Conservation (phyloP, 2,113 vertebrate genomes). For the Amphiprion ocellaris region DNA sequence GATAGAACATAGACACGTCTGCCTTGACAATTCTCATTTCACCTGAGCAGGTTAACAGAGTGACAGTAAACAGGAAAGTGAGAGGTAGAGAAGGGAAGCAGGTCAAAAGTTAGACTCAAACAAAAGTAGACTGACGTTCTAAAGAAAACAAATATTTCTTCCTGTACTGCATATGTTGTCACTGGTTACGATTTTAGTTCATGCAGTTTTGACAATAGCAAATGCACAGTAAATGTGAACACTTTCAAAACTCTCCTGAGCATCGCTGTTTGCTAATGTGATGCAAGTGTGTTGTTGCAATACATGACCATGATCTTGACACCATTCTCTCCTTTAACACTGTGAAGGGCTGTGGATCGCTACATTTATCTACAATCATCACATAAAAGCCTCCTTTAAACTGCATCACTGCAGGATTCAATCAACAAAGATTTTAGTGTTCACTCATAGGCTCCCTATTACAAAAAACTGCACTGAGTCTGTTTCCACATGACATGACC, state of each 20-base stretch:
- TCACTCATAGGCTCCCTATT: conserved; percentile 5
- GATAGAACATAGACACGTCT: neutral
- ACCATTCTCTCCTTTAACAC: conserved; percentile 3
- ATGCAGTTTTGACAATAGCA: neutral
- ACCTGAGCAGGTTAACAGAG: neutral
- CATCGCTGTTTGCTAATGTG: conserved; percentile 1
- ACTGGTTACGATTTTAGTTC: neutral
- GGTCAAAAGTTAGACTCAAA: conserved; percentile 36
- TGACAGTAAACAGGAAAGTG: conserved; percentile 8
- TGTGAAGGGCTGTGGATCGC: conserved; percentile 1
- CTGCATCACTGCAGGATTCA: conserved; percentile 6
- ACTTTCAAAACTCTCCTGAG: neutral
- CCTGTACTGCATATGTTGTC: neutral
- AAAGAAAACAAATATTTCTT: neutral
- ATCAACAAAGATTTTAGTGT: conserved; percentile 6
- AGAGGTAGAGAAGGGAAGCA: neutral
- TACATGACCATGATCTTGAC: conserved; percentile 1
- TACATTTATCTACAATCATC: conserved; percentile 37
- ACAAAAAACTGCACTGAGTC: conserved; percentile 2
- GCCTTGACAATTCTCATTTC: neutral
- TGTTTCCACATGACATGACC: conserved; percentile 22
- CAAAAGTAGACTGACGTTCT: neutral
- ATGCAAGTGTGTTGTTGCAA: neutral
- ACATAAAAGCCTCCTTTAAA: conserved; percentile 13
- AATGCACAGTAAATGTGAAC: conserved; percentile 1